Base-by-base conservation (phyloP, 2,888 invertebrate species). In the Archaeoteleia sp. region DNA sequence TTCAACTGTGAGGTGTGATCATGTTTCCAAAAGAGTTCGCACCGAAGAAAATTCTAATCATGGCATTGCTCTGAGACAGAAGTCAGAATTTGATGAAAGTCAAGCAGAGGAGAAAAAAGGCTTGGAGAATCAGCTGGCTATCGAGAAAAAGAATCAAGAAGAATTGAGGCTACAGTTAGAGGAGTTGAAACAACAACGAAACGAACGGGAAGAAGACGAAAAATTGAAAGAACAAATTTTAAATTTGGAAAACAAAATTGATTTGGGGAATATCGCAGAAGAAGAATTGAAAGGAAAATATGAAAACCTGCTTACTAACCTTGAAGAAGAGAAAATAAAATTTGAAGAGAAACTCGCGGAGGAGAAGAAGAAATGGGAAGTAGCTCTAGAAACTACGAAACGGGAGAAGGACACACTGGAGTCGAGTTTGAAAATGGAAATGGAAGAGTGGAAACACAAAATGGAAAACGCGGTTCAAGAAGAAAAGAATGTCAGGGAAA, bases 311-410 rank as follows among this genome's bases (percentile, higher is more conserved):
- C 84, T 88, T 62, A 82, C 86, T 27, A 88, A 87, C 62, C 75
- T 89, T 1, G 78, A 85, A 35, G 87, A 86, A 46, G 89, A 89
- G 70, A 81, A 88, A 55, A 82, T 86, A 43, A 87, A 88, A 39
- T 89, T 89, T 71, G 85, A 89, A 34, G 76, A 78, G 4, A 86
- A 87, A 67, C 74, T 89, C 25, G 85, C 83, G 17, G 82, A 87
- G 63, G 89, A 89, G 66, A 88, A 82, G 72, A 81, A 86, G 7
- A 88, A 88, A 1, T 89, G 89, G 82, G 86, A 89, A 69, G 87
- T 87, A 58, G 83, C 87, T 62, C 71, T 90, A 39, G 84, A 86
- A 13, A 75, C 75, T 58, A 82, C 78, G 25, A 80, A 80, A 23
- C 79, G 80, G 30, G 87, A 87, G 46, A 83, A 89, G 40, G 86